phyloP scores from a whole-genome alignment of 37 sponge, comb jelly and placozoan species.

The Theonella swinhoei region DNA sequence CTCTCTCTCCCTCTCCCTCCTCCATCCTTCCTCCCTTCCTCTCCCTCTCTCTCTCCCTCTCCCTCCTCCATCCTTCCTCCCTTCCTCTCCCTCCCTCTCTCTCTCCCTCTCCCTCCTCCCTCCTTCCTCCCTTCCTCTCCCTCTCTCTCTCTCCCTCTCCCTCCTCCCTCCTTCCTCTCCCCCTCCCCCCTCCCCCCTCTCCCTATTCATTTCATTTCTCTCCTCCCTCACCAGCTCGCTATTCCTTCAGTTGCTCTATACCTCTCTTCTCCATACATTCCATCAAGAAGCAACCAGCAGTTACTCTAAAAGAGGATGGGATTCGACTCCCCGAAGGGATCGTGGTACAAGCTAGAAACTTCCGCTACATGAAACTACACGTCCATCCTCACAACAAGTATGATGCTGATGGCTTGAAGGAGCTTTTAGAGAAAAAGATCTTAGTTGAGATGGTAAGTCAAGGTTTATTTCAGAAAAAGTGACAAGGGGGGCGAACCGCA shows the following conservation, averaged over 20 bases:
- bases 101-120: not conserved
- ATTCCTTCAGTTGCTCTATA: conserved; percentile 20
- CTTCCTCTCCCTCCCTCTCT: not conserved
- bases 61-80: too few species aligned
- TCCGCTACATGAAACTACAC: conserved; percentile 66
- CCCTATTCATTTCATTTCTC: too few species aligned
- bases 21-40: too few species aligned
- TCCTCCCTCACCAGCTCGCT: conserved; percentile 1
- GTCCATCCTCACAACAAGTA: conserved; percentile 75
- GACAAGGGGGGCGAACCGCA: too few species aligned
- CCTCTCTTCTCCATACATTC: conserved; percentile 26
- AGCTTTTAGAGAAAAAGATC: conserved; percentile 61
- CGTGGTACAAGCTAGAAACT: conserved; percentile 62
- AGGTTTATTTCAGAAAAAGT: too few species aligned
- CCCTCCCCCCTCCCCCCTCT: not conserved
- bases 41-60: not conserved
- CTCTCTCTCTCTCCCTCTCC: not conserved
- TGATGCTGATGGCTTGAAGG: conserved; percentile 58
- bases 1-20: not conserved
- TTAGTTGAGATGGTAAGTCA: not conserved
- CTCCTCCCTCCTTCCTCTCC: not conserved
- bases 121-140: not conserved
- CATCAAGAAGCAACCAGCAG: conserved; percentile 35
- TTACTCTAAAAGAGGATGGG: conserved; percentile 9
- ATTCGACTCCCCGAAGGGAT: conserved; percentile 53